These are phyloP conservation scores for Poeciliopsis presidionis DNA, from an alignment of 2,797 vertebrate species.

Conservation along the genomic window DNA sequence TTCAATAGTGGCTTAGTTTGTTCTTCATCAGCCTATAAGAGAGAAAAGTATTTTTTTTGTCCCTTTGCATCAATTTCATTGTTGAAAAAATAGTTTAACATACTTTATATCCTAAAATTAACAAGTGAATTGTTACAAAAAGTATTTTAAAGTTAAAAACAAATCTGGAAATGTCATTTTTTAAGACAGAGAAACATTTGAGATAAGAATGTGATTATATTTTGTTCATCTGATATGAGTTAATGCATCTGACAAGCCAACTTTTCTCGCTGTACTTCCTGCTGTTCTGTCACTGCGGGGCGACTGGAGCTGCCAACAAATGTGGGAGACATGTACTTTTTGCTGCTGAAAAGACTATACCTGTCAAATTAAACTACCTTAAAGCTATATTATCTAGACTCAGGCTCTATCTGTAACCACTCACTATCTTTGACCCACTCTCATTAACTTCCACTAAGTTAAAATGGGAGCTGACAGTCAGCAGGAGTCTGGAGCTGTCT, in stretches of 20 bases:
- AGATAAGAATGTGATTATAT: background rate
- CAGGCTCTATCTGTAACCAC: constrained; percentile 1
- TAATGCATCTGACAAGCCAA: constrained; percentile 62
- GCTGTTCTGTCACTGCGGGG: constrained; percentile 45
- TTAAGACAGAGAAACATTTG: background rate
- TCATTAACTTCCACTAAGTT: constrained; percentile 13
- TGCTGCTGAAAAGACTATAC: constrained; percentile 3
- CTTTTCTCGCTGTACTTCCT: constrained; percentile 46
- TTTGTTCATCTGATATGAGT: constrained; percentile 34
- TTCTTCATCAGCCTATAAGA: background rate
- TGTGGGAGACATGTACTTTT: constrained; percentile 13
- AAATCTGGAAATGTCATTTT: background rate
- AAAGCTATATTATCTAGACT: constrained; percentile 5
- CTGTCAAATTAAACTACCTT: constrained; percentile 1
- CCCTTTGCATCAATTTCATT: background rate
- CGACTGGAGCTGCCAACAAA: constrained; percentile 34
- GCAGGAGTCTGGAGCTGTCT: constrained; percentile 12
- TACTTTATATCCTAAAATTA: background rate
- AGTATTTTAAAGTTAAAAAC: background rate
- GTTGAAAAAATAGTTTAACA: background rate
- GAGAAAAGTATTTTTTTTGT: background rate
- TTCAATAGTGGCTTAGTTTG: background rate
- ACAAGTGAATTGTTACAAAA: background rate
- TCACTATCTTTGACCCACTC: background rate
- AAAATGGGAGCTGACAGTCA: constrained; percentile 4